Percentiles rank a stretch among this genome's conserved stretches.
phyloP scores from a whole-genome alignment of 1,140 invertebrate species.

The Arion vulgaris region DNA sequence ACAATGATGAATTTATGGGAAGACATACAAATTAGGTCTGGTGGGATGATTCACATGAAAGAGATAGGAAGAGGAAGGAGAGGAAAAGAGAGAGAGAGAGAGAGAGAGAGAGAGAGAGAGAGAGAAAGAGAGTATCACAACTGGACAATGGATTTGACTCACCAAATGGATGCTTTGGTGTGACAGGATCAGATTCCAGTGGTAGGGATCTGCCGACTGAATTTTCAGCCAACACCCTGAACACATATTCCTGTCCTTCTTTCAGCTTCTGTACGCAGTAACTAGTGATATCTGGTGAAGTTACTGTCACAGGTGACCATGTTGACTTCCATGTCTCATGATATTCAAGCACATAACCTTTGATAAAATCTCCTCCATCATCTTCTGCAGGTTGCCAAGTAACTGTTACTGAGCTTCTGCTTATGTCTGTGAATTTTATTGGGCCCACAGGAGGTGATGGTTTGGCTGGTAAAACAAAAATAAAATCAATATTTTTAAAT shows the following conservation, averaged over 20 bases:
- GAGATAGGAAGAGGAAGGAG: too few relatives aligned
- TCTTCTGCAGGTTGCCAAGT: constrained; percentile 81
- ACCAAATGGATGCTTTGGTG: constrained; percentile 74
- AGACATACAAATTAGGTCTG: too few relatives aligned
- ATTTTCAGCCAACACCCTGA: constrained; percentile 96
- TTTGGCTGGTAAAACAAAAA: constrained; percentile 52
- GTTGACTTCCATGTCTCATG: constrained; percentile 70
- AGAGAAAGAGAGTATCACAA: too few relatives aligned
- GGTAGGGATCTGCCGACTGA: constrained; percentile 95
- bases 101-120: too few relatives aligned
- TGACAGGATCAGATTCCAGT: constrained; percentile 85
- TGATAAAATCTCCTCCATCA: constrained; percentile 91
- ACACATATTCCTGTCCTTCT: constrained; percentile 93
- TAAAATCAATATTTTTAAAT: neutral
- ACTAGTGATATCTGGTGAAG: constrained; percentile 50
- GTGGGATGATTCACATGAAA: too few relatives aligned
- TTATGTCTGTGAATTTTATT: constrained; percentile 72
- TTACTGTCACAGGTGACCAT: constrained; percentile 54
- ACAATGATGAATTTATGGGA: too few relatives aligned
- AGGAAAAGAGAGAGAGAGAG: too few relatives aligned
- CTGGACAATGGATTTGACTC: constrained; percentile 30
- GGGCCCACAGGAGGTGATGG: constrained; percentile 80
- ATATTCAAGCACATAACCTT: constrained; percentile 96
- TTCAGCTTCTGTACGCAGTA: constrained; percentile 76
- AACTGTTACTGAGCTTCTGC: constrained; percentile 58